Evolutionary conservation across 1,140 invertebrate species (phyloP).

Genomic region (Drosophila pseudoananassae): DNA sequence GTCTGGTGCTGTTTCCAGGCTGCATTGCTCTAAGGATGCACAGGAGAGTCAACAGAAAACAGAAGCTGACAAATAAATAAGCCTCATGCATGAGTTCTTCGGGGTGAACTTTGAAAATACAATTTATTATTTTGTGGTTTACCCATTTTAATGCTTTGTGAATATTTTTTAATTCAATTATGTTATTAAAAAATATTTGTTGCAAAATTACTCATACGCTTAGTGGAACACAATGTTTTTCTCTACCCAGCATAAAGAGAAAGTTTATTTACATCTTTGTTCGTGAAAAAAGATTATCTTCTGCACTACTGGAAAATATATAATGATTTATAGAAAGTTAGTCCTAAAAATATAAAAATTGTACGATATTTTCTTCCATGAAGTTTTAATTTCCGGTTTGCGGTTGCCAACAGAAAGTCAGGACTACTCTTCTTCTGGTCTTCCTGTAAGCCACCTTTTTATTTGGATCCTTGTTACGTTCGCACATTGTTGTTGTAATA

Average conservation of each 20-base stretch:
- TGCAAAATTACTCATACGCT: background rate
- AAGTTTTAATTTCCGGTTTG: constrained; percentile 75
- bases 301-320: too few species aligned
- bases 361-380: constrained; percentile 13
- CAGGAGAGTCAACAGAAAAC: constrained; percentile 12
- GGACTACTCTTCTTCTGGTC: constrained; percentile 8
- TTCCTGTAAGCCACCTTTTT: background rate
- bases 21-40: constrained; percentile 31
- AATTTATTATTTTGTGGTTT: background rate
- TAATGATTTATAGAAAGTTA: background rate
- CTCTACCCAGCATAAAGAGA: too few species aligned
- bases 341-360: background rate
- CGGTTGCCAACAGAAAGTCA: constrained; percentile 37
- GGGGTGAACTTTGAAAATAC: constrained; percentile 1
- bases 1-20: constrained; percentile 21
- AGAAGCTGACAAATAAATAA: background rate
- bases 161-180: background rate
- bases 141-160: background rate
- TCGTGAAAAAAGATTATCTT: too few species aligned
- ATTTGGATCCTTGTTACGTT: constrained; percentile 18
- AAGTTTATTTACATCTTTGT: too few species aligned
- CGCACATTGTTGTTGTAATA: constrained; percentile 20
- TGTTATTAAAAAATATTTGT: background rate
- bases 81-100: background rate
- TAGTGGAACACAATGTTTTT: too few species aligned